Base-by-base conservation (phyloP, 2,797 vertebrate genomes). In the Labeo calbasu region DNA sequence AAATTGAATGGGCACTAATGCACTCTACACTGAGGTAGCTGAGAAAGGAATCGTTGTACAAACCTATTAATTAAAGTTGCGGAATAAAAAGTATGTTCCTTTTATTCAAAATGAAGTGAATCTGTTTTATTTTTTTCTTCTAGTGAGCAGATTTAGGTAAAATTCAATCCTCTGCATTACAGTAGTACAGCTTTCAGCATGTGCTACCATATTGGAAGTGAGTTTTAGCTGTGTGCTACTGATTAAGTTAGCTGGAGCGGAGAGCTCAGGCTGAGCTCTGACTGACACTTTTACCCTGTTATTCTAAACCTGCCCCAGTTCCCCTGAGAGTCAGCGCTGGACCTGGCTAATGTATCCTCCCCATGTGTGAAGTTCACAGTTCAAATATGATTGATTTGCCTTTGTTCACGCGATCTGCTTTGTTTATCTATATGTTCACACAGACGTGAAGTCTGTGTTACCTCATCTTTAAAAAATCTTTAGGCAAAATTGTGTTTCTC, bases 271-370 rank as follows among this genome's bases (percentile, higher is more conserved):
- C 75, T 43, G 61, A 53, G 55, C 17, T 28, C 68, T 71, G 80
- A 80, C 69, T 87, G 86, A 85, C 77, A 46, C 81, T 70, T 87
- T 88, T 84, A 84, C 84, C 81, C 78, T 68, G 83, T 85, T 88
- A 85, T 84, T 84, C 84, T 87, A 86, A 79, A 86, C 85, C 86
- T 84, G 61, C 69, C 55, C n/a, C 36, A 85, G 15, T 43, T 87
- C 88, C 86, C 80, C 72, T 46, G 84, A 88, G 86, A 83, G 68
- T 15, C 70, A 78, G 25, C 32, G 28, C 66, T 84, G 71, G 81
- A 83, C 85, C 88, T 86, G 84, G 84, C 70, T 77, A 84, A 87
- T 76, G 85, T 86, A 78, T 85, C 83, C 85, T 55, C 81, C 32
- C 71, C 85, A 53, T 83, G 61, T 78, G 72, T 73, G 71, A 82